These are phyloP conservation scores for Balaeniceps rex DNA, from an alignment of 2,113 vertebrate genomes.

Conservation along the genomic window DNA sequence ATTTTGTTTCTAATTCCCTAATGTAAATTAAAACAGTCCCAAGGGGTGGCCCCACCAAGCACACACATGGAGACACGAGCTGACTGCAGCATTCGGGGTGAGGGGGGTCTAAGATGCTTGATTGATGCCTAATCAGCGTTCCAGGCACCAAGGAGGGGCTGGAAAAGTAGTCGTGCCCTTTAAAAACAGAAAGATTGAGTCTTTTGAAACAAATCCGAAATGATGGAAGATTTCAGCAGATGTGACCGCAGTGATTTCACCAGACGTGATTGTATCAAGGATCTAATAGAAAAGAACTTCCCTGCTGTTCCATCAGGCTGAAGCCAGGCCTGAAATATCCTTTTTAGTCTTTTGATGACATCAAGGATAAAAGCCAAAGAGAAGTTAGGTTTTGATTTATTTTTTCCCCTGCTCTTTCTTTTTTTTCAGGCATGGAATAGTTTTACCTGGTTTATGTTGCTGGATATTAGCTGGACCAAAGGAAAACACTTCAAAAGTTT, in stretches of 20 bases:
- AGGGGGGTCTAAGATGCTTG: neutral
- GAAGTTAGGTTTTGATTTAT: slow-evolving; percentile 53
- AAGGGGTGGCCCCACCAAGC: neutral
- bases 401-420: neutral
- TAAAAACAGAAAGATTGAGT: slow-evolving; percentile 40
- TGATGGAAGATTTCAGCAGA: slow-evolving; percentile 59
- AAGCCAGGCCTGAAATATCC: slow-evolving; percentile 48
- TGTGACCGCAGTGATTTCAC: slow-evolving; percentile 51
- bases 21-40: neutral
- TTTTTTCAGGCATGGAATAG: neutral
- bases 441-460: slow-evolving; percentile 43
- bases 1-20: neutral
- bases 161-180: neutral
- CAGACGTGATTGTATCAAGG: slow-evolving; percentile 49
- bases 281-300: slow-evolving; percentile 64
- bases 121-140: neutral
- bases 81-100: neutral
- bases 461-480: slow-evolving; percentile 11
- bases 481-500: slow-evolving; percentile 20
- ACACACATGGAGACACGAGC: neutral
- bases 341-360: slow-evolving; percentile 58
- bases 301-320: slow-evolving; percentile 55
- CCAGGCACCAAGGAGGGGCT: neutral
- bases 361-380: slow-evolving; percentile 59
- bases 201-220: slow-evolving; percentile 62